Base-by-base conservation (phyloP, 1,140 invertebrate species). In the Drosophila lowei region DNA sequence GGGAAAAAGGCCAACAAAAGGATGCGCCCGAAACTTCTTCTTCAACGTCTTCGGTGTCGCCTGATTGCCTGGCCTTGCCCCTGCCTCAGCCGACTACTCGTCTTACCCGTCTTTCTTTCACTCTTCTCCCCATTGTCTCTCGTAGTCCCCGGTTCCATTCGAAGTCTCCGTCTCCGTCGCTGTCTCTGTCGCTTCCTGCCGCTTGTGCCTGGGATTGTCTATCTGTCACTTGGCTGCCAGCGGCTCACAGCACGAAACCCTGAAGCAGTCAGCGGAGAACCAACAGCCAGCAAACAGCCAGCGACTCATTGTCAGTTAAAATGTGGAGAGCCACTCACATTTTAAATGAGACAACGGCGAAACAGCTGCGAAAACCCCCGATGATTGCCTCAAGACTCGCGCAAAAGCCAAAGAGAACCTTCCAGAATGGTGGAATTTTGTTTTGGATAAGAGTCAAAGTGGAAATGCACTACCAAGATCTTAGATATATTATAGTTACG, bases 161-260 rank as follows among this genome's bases (percentile, higher is more conserved):
- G 23, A 18, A 25, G 23, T 25, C 23, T 25, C 6, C 25, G 30
- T 9, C 30, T 44, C 63, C 25, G 30, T 9, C 30, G 34, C 63
- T 43, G 65, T 68, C 65, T 68, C 65, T 42, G 65, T 48, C 64
- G 72, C 63, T 77, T 85, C 77, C 78, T 78, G 78, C 52, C 72
- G 70, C 53, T 55, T 18, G 43, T 58, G 70, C 61, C 62, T 42
- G 66, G 81, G 60, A 85, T 70, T 85, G 72, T 73, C 80, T 77
- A 77, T 86, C 77, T 85, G 77, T 80, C 81, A 86, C 63, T 86
- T 63, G 80, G 77, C 77, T 86, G 72, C 80, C 80, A 80, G 54
- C 74, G 55, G 47, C 46, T 47, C 42, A 63, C 81, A 80, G 81
- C 74, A 62, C 64, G 78, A 48, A 68, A 42, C 28, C 50, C 59